Evolutionary conservation across 2,888 invertebrate species (phyloP).

Genomic region (Gastrophysa polygoni): DNA sequence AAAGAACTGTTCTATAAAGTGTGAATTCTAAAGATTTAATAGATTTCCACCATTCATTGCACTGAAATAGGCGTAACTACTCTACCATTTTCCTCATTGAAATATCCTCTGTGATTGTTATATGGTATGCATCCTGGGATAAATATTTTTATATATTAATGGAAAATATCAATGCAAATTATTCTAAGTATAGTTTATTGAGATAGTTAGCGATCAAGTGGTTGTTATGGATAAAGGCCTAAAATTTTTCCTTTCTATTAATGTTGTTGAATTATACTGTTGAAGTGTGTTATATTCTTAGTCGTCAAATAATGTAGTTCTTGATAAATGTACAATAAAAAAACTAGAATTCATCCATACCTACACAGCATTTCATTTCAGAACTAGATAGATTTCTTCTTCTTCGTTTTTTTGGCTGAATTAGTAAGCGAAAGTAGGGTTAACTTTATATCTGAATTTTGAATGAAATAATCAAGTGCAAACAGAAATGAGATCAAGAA

Average conservation of each 20-base stretch:
- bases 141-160: constrained; percentile 31
- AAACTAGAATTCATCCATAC: constrained; percentile 31
- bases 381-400: too few species aligned
- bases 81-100: constrained; percentile 9
- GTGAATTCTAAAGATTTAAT: not conserved
- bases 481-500: too few species aligned
- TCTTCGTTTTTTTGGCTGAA: too few species aligned
- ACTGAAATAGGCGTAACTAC: not conserved
- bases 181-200: constrained; percentile 27
- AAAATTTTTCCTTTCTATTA: constrained; percentile 49
- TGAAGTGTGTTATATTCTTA: constrained; percentile 51
- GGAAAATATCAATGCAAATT: constrained; percentile 31
- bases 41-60: not conserved
- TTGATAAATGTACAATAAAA: constrained; percentile 53
- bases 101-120: constrained; percentile 27
- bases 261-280: constrained; percentile 53
- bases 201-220: constrained; percentile 32
- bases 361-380: too few species aligned
- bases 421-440: too few species aligned
- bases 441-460: too few species aligned
- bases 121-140: constrained; percentile 21
- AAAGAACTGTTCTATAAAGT: not conserved
- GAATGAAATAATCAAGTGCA: too few species aligned
- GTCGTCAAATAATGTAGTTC: constrained; percentile 53
- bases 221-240: constrained; percentile 50